Conservation (phyloP, 2,888 invertebrate species). For the Lepeophtheirus nordmannii region DNA sequence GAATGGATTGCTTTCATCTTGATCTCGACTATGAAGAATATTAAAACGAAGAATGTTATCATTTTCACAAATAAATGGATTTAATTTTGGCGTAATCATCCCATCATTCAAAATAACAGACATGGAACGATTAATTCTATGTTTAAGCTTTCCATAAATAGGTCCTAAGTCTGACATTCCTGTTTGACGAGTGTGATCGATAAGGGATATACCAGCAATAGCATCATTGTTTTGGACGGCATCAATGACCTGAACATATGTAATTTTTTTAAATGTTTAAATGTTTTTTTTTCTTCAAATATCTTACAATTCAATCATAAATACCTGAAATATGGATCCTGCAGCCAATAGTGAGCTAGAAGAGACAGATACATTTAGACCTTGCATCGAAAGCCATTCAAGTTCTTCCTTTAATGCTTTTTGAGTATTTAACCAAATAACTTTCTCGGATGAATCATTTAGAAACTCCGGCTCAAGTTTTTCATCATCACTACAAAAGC, state of each 20-base stretch:
- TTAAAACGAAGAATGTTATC: neutral
- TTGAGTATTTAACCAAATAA: neutral
- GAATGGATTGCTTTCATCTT: slow-evolving; percentile 1
- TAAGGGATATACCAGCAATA: neutral
- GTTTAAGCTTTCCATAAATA: neutral
- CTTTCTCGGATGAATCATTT: neutral
- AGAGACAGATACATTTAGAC: neutral
- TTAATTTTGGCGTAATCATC: neutral
- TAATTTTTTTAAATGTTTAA: no score
- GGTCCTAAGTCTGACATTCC: neutral
- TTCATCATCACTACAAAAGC: neutral
- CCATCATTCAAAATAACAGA: neutral
- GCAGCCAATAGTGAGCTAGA: slow-evolving; percentile 4
- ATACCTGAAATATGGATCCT: neutral
- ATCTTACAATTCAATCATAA: no score
- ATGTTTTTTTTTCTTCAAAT: no score
- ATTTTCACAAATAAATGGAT: neutral
- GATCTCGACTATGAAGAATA: neutral
- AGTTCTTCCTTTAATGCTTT: neutral
- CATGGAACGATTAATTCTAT: neutral
- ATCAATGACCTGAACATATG: neutral
- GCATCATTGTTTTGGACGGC: neutral
- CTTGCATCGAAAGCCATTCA: neutral
- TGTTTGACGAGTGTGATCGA: neutral
- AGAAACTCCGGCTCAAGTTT: neutral